phyloP scores from a whole-genome alignment of 2,113 vertebrate species.

The Albula goreensis region DNA sequence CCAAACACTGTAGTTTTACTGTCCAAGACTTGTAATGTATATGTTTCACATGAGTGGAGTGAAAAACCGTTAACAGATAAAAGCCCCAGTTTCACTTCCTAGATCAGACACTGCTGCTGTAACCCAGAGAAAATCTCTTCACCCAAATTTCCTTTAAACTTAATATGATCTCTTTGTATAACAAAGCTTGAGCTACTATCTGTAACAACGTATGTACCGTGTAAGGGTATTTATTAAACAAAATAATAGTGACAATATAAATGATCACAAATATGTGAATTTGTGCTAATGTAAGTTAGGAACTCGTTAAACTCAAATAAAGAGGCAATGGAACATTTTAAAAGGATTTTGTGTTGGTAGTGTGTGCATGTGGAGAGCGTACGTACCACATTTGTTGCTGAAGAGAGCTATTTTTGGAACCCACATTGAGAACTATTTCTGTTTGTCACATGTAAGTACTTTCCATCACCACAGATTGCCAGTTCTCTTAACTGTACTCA shows the following conservation, averaged over 20 bases:
- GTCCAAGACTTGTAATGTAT: neutral
- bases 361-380: slow-evolving; percentile 6
- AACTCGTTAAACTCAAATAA: neutral
- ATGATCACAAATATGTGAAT: neutral
- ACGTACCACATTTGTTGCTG: slow-evolving; percentile 4
- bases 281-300: neutral
- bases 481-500: slow-evolving; percentile 27
- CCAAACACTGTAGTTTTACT: neutral
- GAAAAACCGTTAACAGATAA: neutral
- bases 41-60: neutral
- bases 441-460: slow-evolving; percentile 42
- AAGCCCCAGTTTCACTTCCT: neutral
- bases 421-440: slow-evolving; percentile 39
- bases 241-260: neutral
- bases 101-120: too few species aligned
- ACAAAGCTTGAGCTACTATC: too few species aligned
- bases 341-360: neutral
- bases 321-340: neutral
- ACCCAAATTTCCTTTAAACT: too few species aligned
- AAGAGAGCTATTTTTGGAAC: slow-evolving; percentile 31
- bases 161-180: too few species aligned
- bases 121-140: too few species aligned
- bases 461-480: slow-evolving; percentile 44
- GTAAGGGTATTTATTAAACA: neutral
- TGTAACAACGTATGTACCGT: too few species aligned